Base-by-base conservation (phyloP, 2,888 invertebrate species). In the Margaritifera margaritifera region DNA sequence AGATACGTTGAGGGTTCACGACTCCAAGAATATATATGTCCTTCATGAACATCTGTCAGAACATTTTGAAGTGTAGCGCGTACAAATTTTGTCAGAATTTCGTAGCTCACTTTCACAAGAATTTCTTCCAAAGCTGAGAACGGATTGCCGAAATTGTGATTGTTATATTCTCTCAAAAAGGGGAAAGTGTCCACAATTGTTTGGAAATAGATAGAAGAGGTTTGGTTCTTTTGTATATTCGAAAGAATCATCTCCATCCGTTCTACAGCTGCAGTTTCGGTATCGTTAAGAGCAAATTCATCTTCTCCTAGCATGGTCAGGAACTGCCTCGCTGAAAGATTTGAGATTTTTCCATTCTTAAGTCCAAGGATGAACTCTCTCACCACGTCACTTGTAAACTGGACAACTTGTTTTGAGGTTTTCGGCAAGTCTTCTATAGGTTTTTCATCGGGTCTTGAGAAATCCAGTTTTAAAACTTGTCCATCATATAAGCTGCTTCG, bases 61-160 rank as follows among this genome's bases (percentile, higher is more conserved):
- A 81, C 74, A 52, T 64, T 77, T 52, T 75, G 70, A 1, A 81
- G 62, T 1, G 79, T 81, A 11, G 77, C 68, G 50, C 74, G 75
- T 2, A 81, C 77, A 64, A 81, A 81, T 42, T 78, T 73, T 1
- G 77, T 73, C 15, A 79, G 67, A 25, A 81, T 75, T 27, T 77
- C 76, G 18, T 75, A 72, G 42, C 79, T 73, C 6, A 81, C 70
- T 24, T 64, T 73, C 18, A 79, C 64, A 11, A 81, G 25, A 25
- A 79, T 75, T 15, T 71, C 64, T 50, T 79, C 74, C 11, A 81
- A 61, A 8, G 76, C 77, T 52, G 71, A 66, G 6, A 77, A 58
- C 31, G 80, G 77, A 64, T 78, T 74, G 50, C 68, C 58, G 20
- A 72, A 68, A 3, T 71, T 25, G 27, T 55, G 66, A 52, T 62